Conservation (phyloP, 30 jellyfish, hydroid and myxozoan species). For the Calvadosia cruxmelitensis region DNA sequence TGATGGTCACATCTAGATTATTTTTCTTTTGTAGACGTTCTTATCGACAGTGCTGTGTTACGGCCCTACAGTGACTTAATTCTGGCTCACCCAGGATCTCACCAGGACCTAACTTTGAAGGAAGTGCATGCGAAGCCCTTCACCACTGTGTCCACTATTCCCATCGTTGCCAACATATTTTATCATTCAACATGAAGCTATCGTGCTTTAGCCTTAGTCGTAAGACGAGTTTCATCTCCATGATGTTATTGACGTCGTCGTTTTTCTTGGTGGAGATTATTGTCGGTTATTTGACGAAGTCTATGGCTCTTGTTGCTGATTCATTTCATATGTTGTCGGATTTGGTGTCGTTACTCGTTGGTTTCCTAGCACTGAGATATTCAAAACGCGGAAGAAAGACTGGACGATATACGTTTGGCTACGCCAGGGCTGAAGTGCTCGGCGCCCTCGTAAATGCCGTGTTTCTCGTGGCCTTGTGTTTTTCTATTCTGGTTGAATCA, state of each 20-base stretch:
- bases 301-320: slow-evolving; percentile 98
- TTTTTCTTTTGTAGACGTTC: too few relatives aligned
- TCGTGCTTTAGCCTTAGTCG: slow-evolving; percentile 77
- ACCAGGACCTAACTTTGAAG: too few relatives aligned
- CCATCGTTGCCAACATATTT: too few relatives aligned
- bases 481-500: slow-evolving; percentile 77
- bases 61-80: too few relatives aligned
- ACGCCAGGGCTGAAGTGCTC: slow-evolving; percentile 87
- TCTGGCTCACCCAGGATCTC: too few relatives aligned
- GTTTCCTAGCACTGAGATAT: slow-evolving; percentile 67
- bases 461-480: slow-evolving; percentile 92
- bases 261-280: slow-evolving; percentile 78
- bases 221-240: slow-evolving; percentile 62
- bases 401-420: slow-evolving; percentile 83
- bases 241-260: slow-evolving; percentile 64
- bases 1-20: too few relatives aligned
- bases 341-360: slow-evolving; percentile 88
- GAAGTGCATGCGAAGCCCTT: too few relatives aligned
- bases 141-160: too few relatives aligned
- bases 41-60: too few relatives aligned
- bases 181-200: slow-evolving; percentile 40
- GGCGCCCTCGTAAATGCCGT: slow-evolving; percentile 98
- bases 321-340: slow-evolving; percentile 95
- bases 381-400: slow-evolving; percentile 47
- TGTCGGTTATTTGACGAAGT: slow-evolving; percentile 87